A percentile compares a stretch with the other conserved stretches of the same genome.
phyloP scores from a whole-genome alignment of 2,797 vertebrate genomes.

The Sebastes flavidus region DNA sequence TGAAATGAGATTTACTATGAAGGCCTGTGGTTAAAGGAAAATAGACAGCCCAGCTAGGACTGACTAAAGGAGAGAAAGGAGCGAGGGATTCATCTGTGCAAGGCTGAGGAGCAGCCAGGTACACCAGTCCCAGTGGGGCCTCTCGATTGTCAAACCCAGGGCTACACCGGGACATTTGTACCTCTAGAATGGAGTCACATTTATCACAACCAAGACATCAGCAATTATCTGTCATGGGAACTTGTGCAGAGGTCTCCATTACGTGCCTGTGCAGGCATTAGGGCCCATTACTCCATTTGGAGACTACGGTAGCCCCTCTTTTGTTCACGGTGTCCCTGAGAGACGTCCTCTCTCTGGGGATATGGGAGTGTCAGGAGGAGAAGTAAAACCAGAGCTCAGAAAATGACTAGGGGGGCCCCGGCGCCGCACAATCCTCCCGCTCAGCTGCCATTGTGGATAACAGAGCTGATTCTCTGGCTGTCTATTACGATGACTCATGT shows the following conservation, averaged over 20 bases:
- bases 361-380: slow-evolving; percentile 57
- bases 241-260: slow-evolving; percentile 74
- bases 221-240: slow-evolving; percentile 82
- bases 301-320: slow-evolving; percentile 60
- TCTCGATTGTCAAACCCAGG: slow-evolving; percentile 60
- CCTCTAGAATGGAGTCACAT: slow-evolving; percentile 74
- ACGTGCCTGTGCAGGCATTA: slow-evolving; percentile 79
- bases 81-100: slow-evolving; percentile 52
- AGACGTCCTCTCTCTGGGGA: slow-evolving; percentile 67
- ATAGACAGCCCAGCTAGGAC: slow-evolving; percentile 63
- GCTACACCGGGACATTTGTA: slow-evolving; percentile 68
- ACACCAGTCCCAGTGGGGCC: slow-evolving; percentile 68
- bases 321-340: slow-evolving; percentile 60
- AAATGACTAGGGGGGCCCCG: slow-evolving; percentile 41
- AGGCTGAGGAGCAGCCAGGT: slow-evolving; percentile 62
- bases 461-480: slow-evolving; percentile 63
- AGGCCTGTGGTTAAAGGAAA: slow-evolving; percentile 76
- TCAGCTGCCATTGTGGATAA: slow-evolving; percentile 63
- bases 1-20: slow-evolving; percentile 82
- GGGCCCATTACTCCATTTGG: slow-evolving; percentile 76
- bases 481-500: slow-evolving; percentile 69
- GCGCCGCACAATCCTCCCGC: slow-evolving; percentile 39
- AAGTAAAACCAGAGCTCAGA: slow-evolving; percentile 56
- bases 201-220: slow-evolving; percentile 77
- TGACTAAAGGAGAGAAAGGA: slow-evolving; percentile 58